Conservation (phyloP, 2,888 invertebrate genomes). For the Hesperia comma region DNA sequence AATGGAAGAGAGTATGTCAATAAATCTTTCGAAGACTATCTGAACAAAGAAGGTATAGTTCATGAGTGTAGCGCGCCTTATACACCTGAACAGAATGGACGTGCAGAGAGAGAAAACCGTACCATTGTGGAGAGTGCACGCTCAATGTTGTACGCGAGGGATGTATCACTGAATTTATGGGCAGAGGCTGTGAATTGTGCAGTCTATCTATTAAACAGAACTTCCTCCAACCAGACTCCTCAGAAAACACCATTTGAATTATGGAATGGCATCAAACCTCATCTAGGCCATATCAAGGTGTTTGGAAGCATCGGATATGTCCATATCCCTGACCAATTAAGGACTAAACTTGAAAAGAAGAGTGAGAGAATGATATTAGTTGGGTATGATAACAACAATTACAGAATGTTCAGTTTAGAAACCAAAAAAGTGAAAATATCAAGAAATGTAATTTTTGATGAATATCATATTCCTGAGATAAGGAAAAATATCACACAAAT, state of each 20-base stretch:
- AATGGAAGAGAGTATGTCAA: constrained; percentile 46
- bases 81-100: constrained; percentile 52
- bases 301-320: constrained; percentile 43
- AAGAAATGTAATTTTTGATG: constrained; percentile 19
- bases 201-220: constrained; percentile 50
- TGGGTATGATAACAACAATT: constrained; percentile 17
- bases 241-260: constrained; percentile 45
- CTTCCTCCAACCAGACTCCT: constrained; percentile 41
- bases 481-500: background rate
- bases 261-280: constrained; percentile 41
- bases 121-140: constrained; percentile 51
- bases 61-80: constrained; percentile 51
- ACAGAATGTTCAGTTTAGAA: constrained; percentile 12
- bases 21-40: constrained; percentile 41
- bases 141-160: constrained; percentile 48
- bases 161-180: constrained; percentile 39
- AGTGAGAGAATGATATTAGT: constrained; percentile 40
- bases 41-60: constrained; percentile 44
- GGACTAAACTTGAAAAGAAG: constrained; percentile 47
- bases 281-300: constrained; percentile 29
- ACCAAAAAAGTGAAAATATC: constrained; percentile 5
- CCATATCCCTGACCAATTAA: constrained; percentile 50
- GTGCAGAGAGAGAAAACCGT: constrained; percentile 51
- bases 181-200: constrained; percentile 53
- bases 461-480: background rate